Evolutionary conservation across 2,797 vertebrate genomes (phyloP), one percentile per base, ranked within the genome.

Genomic region (Catharus ustulatus): DNA sequence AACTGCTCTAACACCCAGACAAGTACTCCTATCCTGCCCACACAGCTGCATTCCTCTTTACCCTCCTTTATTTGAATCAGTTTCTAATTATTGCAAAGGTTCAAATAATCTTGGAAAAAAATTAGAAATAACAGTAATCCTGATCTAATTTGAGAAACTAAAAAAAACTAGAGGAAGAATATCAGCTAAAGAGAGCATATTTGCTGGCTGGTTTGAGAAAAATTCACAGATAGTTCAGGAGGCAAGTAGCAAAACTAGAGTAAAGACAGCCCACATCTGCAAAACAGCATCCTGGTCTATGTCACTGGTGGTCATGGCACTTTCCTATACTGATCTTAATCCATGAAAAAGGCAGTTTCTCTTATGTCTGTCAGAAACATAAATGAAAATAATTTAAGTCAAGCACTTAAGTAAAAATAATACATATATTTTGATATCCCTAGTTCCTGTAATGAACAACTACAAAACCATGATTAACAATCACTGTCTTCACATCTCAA

Each of bases 371-470:
- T 58, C 15, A 45, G 64, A 79, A 61, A 95, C 24, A 24, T 95
- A 86, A 86, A 87, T 87, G 90, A 92, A 97, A 92, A 90, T 74
- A 63, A 80, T 43, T 75, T 63, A 45, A 58, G 30, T 36, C 34
- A 52, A 49, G 82, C 64, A 96, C 79, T 94, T 96, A 80, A 67
- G 87, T 87, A 90, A 91, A 97, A 95, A 91, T 72, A 83, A 79
- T 46, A 45, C 30, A 77, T 58, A 52, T 23, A 64, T 42, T 51
- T 94, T 90, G 71, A 64, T 71, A 94, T 74, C 92, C 58, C 32
- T 58, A 61, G 36, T 49, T 92, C 73, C 62, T 91, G 19, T 52
- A 75, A 63, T 34, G 76, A 90, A 54, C 29, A 17, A 76, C 48
- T 75, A 84, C 82, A 93, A 94, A 82, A 68, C 26, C 67, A 36